Percentiles rank a stretch among this genome's conserved stretches.
Conservation (phyloP, 2,888 invertebrate species). For the Agrochola circellaris region DNA sequence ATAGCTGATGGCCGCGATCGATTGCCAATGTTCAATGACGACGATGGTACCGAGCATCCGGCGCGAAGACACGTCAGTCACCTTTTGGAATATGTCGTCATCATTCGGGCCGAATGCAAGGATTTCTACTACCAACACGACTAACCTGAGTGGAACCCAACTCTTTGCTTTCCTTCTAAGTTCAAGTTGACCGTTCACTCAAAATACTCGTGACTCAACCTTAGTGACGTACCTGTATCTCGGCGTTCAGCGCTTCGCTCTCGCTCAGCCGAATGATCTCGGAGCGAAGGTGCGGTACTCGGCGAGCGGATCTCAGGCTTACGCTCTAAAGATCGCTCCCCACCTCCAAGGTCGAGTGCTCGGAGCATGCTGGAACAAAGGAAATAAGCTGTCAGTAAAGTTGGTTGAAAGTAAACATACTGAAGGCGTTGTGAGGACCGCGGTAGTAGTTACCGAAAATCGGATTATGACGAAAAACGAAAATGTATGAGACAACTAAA, state of each 20-base stretch:
- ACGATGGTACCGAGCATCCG: conserved; percentile 52
- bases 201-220: conserved; percentile 38
- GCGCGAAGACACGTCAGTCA: conserved; percentile 31
- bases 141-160: conserved; percentile 34
- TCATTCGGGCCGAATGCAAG: conserved; percentile 52
- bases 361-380: conserved; percentile 93
- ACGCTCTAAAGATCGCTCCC: conserved; percentile 80
- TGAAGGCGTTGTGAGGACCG: not conserved
- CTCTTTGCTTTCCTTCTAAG: not conserved
- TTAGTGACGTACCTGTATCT: conserved; percentile 83
- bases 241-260: conserved; percentile 84
- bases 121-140: conserved; percentile 41
- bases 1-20: conserved; percentile 77
- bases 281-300: conserved; percentile 75
- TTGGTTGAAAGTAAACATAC: not conserved
- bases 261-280: conserved; percentile 82
- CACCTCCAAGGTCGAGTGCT: conserved; percentile 92
- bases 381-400: conserved; percentile 20
- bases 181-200: conserved; percentile 27
- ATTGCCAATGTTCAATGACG: conserved; percentile 74
- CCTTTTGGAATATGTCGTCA: conserved; percentile 7
- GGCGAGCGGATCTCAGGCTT: conserved; percentile 89
- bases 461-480: not conserved
- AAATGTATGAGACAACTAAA: no score
- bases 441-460: not conserved